Conservation (phyloP, 2,888 invertebrate species). For the Cantharis nigra region DNA sequence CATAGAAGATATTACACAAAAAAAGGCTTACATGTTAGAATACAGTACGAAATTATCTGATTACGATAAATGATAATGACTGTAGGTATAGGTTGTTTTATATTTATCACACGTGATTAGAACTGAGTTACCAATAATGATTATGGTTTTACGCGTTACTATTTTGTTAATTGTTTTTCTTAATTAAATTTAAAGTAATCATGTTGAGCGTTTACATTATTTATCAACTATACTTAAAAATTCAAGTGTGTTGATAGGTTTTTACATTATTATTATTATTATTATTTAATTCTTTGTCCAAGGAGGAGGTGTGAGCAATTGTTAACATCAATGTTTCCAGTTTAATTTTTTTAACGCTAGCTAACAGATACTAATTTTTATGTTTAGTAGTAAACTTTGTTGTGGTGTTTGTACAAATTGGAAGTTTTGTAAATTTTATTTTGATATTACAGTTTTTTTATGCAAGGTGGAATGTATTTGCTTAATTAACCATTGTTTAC, state of each 20-base stretch:
- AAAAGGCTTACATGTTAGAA: conserved; percentile 71
- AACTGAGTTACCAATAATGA: conserved; percentile 38
- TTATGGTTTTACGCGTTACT: neutral
- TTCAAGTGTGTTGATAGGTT: neutral
- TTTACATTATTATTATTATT: neutral
- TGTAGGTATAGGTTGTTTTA: conserved; percentile 26
- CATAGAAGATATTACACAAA: conserved; percentile 88
- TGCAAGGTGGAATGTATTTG: neutral
- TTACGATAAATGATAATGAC: conserved; percentile 37
- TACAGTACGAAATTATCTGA: conserved; percentile 54
- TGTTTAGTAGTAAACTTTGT: neutral
- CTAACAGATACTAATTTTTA: neutral
- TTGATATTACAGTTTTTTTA: neutral
- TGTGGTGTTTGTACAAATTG: neutral
- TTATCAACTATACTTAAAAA: neutral
- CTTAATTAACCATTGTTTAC: neutral
- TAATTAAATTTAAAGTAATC: neutral
- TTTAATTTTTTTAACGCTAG: neutral
- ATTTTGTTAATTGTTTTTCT: neutral
- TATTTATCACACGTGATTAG: conserved; percentile 32
- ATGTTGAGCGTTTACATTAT: neutral
- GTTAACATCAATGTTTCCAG: neutral
- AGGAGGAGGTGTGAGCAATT: neutral
- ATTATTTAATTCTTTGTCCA: neutral
- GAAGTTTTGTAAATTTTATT: neutral